Evolutionary conservation across 2,113 vertebrate species (phyloP).

Genomic region (Petrocephalus microphthalmus): DNA sequence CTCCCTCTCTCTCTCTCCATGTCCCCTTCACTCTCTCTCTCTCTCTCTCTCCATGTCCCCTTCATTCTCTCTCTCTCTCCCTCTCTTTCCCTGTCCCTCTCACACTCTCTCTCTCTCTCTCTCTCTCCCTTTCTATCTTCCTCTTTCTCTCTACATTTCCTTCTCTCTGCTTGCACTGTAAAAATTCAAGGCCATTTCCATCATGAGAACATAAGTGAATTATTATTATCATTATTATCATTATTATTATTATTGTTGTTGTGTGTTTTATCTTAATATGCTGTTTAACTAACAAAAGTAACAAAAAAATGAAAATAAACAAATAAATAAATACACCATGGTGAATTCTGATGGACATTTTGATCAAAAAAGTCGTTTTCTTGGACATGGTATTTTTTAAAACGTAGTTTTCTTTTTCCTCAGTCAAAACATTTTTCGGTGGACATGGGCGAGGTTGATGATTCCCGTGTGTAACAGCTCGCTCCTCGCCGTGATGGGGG

Average conservation of each 20-base stretch:
- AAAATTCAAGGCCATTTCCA: neutral
- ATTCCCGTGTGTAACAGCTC: neutral
- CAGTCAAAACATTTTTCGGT: neutral
- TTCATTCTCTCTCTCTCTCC: neutral
- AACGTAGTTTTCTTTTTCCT: neutral
- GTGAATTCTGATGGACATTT: neutral
- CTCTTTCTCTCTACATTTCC: neutral
- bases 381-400: neutral
- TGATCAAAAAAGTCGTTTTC: neutral
- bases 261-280: neutral
- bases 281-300: neutral
- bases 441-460: neutral
- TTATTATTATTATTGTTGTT: neutral
- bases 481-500: neutral
- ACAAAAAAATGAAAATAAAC: no score
- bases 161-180: neutral
- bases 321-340: neutral
- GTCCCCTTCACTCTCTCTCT: neutral
- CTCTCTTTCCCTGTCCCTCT: neutral
- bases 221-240: neutral
- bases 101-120: neutral
- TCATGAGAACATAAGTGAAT: neutral
- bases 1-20: neutral
- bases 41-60: neutral
- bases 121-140: neutral